phyloP scores from a whole-genome alignment of 2,797 vertebrate genomes.

The Micrastur ruficollis region DNA sequence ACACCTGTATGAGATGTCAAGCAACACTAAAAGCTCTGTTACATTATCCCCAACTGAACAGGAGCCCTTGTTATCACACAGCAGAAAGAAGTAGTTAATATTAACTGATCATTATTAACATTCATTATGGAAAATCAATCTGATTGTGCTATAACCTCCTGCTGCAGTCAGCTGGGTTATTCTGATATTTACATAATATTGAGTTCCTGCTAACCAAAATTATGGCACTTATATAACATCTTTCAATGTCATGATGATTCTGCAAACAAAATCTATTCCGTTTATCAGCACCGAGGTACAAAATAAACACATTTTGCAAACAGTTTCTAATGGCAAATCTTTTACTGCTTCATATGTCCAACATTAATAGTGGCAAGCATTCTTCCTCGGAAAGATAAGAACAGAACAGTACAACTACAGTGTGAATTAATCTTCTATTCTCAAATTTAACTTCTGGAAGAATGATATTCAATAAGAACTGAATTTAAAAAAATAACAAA shows the following conservation, averaged over 20 bases:
- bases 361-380: not conserved
- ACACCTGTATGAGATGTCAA: not conserved
- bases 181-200: constrained; percentile 21
- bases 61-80: constrained; percentile 36
- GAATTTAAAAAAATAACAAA: not conserved
- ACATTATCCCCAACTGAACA: not conserved
- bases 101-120: constrained; percentile 54
- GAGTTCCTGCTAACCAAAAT: constrained; percentile 4
- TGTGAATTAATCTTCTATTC: not conserved
- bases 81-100: constrained; percentile 51
- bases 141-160: not conserved
- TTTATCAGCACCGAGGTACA: not conserved
- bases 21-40: not conserved
- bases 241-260: constrained; percentile 35
- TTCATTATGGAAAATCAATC: constrained; percentile 18
- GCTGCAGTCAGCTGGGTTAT: constrained; percentile 8
- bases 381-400: not conserved
- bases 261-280: not conserved
- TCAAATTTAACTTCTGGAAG: not conserved
- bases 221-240: constrained; percentile 2
- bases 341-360: not conserved
- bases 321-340: not conserved
- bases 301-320: not conserved
- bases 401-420: not conserved
- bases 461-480: not conserved